Evolutionary conservation across 2,888 invertebrate genomes (phyloP).

Genomic region (Empis livida): DNA sequence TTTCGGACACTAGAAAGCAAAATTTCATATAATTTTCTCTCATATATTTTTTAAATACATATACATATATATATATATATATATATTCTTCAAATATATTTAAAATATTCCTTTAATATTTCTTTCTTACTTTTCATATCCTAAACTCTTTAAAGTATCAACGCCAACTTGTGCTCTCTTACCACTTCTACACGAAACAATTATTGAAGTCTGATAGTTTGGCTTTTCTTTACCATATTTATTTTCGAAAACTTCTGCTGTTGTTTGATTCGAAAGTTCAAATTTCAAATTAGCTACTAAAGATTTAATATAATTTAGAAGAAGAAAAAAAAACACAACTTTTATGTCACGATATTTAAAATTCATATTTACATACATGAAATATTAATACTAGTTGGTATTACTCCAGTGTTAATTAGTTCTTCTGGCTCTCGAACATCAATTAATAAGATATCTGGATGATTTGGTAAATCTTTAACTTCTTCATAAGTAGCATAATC

Average conservation of each 20-base stretch:
- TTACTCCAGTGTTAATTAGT: conserved; percentile 51
- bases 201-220: conserved; percentile 41
- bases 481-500: conserved; percentile 24
- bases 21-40: too few species aligned
- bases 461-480: conserved; percentile 37
- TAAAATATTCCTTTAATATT: background rate
- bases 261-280: conserved; percentile 16
- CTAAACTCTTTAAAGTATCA: conserved; percentile 33
- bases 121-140: conserved; percentile 16
- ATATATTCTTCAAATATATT: background rate
- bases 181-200: conserved; percentile 56
- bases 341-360: background rate
- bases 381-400: conserved; percentile 64
- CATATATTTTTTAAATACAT: too few species aligned
- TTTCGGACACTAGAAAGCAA: background rate
- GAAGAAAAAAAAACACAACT: too few species aligned
- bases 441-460: conserved; percentile 44
- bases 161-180: conserved; percentile 50
- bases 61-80: too few species aligned
- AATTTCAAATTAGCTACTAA: conserved; percentile 13
- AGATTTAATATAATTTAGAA: too few species aligned
- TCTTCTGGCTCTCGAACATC: conserved; percentile 68
- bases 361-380: conserved; percentile 41
- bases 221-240: conserved; percentile 49
- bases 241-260: conserved; percentile 39